phyloP scores from a whole-genome alignment of 2,113 vertebrate genomes.

The Prolemur simus region DNA sequence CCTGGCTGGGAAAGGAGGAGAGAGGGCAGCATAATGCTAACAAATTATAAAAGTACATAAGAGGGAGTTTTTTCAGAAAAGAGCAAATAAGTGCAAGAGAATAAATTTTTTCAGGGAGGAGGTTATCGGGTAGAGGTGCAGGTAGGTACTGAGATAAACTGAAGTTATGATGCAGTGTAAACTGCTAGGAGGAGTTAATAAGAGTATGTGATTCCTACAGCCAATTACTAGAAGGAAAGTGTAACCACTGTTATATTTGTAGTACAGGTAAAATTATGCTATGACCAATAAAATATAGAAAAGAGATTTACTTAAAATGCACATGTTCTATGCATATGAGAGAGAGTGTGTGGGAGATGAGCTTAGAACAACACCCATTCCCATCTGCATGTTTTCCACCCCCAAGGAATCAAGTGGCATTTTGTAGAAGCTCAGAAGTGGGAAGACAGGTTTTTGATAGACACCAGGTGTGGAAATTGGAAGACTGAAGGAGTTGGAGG shows the following conservation, averaged over 20 bases:
- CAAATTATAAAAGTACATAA: neutral
- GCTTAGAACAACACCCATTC: neutral
- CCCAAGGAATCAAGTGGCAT: neutral
- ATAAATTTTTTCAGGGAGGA: neutral
- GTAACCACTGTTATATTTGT: neutral
- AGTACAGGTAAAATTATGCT: neutral
- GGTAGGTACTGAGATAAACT: neutral
- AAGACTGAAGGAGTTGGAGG: neutral
- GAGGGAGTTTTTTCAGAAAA: neutral
- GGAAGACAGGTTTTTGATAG: neutral
- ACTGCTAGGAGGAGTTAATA: neutral
- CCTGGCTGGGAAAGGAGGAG: neutral
- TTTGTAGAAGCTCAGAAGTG: neutral
- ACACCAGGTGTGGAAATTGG: neutral
- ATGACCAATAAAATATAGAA: neutral
- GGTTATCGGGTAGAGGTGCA: neutral
- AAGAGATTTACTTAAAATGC: slow-evolving; percentile 1
- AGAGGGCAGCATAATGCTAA: neutral
- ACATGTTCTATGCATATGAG: neutral
- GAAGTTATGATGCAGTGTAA: neutral
- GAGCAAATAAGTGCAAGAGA: neutral
- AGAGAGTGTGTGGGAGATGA: neutral
- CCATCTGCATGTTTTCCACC: neutral
- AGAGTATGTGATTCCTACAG: neutral
- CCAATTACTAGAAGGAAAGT: neutral